phyloP scores from a whole-genome alignment of 2,113 vertebrate species.

The Xenopus laevis region DNA sequence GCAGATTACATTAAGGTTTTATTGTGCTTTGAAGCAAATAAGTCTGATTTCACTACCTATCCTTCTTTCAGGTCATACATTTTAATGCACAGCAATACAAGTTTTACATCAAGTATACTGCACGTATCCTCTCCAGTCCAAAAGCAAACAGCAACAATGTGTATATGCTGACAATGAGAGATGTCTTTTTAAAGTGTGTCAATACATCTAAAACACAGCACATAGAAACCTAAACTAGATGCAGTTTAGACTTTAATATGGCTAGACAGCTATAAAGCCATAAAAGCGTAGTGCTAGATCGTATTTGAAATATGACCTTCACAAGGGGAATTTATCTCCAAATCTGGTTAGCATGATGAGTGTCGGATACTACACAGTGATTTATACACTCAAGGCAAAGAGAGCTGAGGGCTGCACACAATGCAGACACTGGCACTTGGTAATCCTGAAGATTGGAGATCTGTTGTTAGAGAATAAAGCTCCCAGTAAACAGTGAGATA shows the following conservation, averaged over 20 bases:
- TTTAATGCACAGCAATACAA: too few relatives aligned
- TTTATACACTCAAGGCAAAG: slow-evolving; percentile 9
- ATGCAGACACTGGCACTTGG: slow-evolving; percentile 12
- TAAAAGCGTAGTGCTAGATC: not conserved
- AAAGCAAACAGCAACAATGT: not conserved
- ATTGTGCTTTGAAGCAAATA: too few relatives aligned
- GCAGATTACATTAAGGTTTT: too few relatives aligned
- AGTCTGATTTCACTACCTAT: too few relatives aligned
- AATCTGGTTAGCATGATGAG: slow-evolving; percentile 16
- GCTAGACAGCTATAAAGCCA: not conserved
- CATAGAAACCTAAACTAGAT: not conserved
- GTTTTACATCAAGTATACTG: too few relatives aligned
- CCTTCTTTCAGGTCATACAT: too few relatives aligned
- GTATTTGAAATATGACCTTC: slow-evolving; percentile 28
- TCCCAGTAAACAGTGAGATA: slow-evolving; percentile 43
- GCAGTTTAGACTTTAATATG: not conserved
- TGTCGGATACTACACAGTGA: not conserved
- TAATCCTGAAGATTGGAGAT: slow-evolving; percentile 25
- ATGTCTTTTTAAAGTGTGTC: not conserved
- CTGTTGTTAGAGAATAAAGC: slow-evolving; percentile 34
- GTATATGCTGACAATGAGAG: not conserved
- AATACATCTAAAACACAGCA: not conserved
- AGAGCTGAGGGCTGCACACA: slow-evolving; percentile 3
- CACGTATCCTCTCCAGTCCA: not conserved
- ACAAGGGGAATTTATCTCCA: slow-evolving; percentile 8